Percentiles rank a stretch among this genome's conserved stretches.
phyloP scores from a whole-genome alignment of 2,113 vertebrate species.

The Aptenodytes patagonicus region DNA sequence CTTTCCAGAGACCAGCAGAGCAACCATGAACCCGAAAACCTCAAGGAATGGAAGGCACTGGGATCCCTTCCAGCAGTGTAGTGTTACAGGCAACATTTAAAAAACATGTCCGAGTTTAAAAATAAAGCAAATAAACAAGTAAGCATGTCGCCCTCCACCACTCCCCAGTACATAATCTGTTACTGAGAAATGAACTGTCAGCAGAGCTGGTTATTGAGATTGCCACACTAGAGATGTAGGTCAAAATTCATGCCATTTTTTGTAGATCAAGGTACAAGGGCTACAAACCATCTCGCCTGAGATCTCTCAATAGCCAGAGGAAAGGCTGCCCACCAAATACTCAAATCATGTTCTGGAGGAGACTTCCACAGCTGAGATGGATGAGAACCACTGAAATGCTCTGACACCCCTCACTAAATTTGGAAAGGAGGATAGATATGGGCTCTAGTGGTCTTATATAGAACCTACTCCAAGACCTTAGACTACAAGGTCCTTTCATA shows the following conservation, averaged over 20 bases:
- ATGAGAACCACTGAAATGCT: neutral
- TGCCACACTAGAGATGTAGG: neutral
- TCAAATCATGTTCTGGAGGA: neutral
- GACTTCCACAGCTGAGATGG: neutral
- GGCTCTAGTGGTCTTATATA: rapidly evolving
- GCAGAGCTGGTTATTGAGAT: neutral
- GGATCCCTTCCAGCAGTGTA: neutral
- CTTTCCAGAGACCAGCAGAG: neutral
- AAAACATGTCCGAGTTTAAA: neutral
- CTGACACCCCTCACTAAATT: neutral
- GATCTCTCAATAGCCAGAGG: neutral
- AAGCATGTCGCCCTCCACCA: neutral
- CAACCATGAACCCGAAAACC: neutral
- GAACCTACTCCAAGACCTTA: neutral
- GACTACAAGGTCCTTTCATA: neutral
- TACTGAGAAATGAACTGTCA: neutral
- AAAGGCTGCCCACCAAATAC: neutral
- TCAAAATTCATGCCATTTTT: neutral
- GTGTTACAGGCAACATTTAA: neutral
- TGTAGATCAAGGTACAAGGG: neutral
- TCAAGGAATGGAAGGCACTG: constrained; percentile 14
- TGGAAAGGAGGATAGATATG: neutral
- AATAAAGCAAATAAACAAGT: constrained; percentile 31
- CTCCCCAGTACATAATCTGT: neutral
- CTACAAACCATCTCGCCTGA: neutral